phyloP scores from a whole-genome alignment of 2,113 vertebrate species.

The Stomatorhinus ivindoensis region DNA sequence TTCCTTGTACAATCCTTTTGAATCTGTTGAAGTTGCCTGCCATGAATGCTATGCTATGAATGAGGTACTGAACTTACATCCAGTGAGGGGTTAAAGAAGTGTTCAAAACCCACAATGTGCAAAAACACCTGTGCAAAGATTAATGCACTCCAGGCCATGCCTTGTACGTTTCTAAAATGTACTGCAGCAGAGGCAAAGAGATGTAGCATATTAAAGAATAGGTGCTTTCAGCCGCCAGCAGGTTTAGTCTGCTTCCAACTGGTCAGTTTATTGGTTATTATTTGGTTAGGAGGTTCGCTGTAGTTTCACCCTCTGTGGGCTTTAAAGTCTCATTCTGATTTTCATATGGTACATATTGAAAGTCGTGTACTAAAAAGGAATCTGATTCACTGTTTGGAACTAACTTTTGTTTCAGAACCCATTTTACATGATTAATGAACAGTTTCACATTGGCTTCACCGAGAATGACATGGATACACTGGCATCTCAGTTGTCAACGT shows the following conservation, averaged over 20 bases:
- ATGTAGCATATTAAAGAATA: background rate
- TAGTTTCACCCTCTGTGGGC: background rate
- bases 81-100: background rate
- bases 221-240: background rate
- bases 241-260: background rate
- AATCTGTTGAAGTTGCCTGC: background rate
- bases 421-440: constrained; percentile 28
- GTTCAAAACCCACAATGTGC: background rate
- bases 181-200: background rate
- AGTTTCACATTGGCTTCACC: constrained; percentile 16
- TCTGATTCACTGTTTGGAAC: background rate
- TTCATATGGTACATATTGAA: background rate
- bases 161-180: background rate
- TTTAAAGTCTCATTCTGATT: background rate
- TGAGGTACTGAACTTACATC: too few relatives aligned
- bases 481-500: background rate
- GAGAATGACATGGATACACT: background rate
- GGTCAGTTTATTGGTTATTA: background rate
- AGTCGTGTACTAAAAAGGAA: background rate
- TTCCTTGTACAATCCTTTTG: background rate
- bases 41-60: background rate
- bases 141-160: too few relatives aligned
- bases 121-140: too few relatives aligned
- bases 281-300: background rate
- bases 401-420: constrained; percentile 26